Base-by-base conservation (phyloP, 1,140 invertebrate genomes). In the Achroia grisella region DNA sequence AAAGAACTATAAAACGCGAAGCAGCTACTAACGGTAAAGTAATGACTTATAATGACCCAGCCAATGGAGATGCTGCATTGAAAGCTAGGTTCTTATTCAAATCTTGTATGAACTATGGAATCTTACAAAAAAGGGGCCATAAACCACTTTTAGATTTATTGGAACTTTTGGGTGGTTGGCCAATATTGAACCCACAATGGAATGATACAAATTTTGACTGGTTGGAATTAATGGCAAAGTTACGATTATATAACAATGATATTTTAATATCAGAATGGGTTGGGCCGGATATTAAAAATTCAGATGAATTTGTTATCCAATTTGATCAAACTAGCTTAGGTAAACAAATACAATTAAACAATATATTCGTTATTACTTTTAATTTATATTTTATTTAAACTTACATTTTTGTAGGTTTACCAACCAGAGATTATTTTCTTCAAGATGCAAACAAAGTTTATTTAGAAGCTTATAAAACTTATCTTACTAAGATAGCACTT, bases 231-330 rank as follows among this genome's bases (percentile, higher is more conserved):
- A 90, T 95, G 58, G 93, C 92, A 3, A 90, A 91, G 40, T 70
- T 97, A 8, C 87, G 94, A 33, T 84, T 94, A 4, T 95, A 92
- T 59, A 96, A 96, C 76, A 95, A 95, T 53, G 93, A 96, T 56
- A 91, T 94, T 34, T 79, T 96, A 0, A 90, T 96, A 51, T 90
- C 93, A 0, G 90, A 95, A 69, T 95, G 93, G 92, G 92, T 97
- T 33, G 93, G 93, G 9, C 92, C 95, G 0, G 95, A 97, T 70
- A 94, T 96, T 14, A 95, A 95, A 68, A 95, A 97, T 81, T 95
- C 95, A 0, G 90, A 94, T 56, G 89, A 92, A 63, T 94, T 95
- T 73, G 91, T 96, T 1, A 93, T 97, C 56, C 94, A 96, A 83
- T 90, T 97, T 55, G 95, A 97, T 87, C 94, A 97, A 82, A 93